Percentiles rank a stretch among this genome's conserved stretches.
Conservation (phyloP, 92 coral and sea anemone species). For the Zoanthus sansibaricus region DNA sequence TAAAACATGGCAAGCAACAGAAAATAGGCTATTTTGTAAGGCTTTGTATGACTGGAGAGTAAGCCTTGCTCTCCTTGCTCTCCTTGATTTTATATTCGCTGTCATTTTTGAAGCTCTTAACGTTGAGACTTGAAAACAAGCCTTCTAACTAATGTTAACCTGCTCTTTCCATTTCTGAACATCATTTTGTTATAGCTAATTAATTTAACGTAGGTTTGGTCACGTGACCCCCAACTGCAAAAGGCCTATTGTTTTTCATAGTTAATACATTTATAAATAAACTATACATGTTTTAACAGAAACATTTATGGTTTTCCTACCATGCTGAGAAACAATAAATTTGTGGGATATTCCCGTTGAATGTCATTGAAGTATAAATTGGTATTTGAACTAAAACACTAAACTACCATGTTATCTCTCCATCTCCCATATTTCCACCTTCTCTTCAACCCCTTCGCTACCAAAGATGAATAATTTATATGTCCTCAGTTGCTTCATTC, state of each 20-base stretch:
- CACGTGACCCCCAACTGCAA: too few species aligned
- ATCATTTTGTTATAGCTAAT: too few species aligned
- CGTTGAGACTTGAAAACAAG: too few species aligned
- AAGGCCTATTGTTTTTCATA: neutral
- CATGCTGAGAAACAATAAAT: constrained; percentile 26
- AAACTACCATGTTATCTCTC: constrained; percentile 7
- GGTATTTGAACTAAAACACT: constrained; percentile 20
- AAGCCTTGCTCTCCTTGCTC: too few species aligned
- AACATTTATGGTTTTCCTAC: constrained; percentile 11
- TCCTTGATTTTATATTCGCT: too few species aligned
- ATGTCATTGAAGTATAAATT: constrained; percentile 10
- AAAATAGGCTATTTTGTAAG: too few species aligned
- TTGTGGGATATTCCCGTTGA: constrained; percentile 7
- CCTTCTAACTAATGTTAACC: too few species aligned
- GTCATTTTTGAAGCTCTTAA: too few species aligned
- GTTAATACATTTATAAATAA: constrained; percentile 11
- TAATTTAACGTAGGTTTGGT: neutral
- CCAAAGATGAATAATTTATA: constrained; percentile 1
- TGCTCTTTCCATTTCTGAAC: too few species aligned
- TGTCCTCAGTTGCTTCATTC: constrained; percentile 7
- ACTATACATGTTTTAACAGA: constrained; percentile 12
- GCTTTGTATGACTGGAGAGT: too few species aligned
- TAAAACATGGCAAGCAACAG: too few species aligned
- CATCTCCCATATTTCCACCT: constrained; percentile 12
- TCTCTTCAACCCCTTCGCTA: constrained; percentile 3